Percentiles rank a stretch among this genome's conserved stretches.
Evolutionary conservation across 2,797 vertebrate species (phyloP).

Genomic region (Emydoidea blandingii): DNA sequence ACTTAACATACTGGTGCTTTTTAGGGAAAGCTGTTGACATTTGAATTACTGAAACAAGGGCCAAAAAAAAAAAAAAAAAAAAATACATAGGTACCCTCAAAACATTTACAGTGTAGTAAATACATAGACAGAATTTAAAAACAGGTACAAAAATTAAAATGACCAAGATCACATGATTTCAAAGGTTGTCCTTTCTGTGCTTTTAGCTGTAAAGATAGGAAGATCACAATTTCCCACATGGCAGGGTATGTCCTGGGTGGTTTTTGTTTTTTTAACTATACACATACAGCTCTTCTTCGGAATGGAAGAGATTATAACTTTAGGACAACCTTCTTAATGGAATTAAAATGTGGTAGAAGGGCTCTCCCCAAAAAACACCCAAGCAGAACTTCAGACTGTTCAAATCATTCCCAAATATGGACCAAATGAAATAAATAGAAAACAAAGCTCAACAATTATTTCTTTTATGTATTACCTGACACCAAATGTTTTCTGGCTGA

Average conservation of each 20-base stretch:
- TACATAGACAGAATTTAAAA: conserved; percentile 80
- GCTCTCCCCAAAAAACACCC: conserved; percentile 82
- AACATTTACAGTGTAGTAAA: conserved; percentile 85
- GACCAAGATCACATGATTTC: conserved; percentile 77
- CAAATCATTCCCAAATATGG: conserved; percentile 82
- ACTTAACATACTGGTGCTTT: conserved; percentile 84
- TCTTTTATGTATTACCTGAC: conserved; percentile 78
- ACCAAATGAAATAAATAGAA: conserved; percentile 84
- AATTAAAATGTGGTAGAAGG: conserved; percentile 77
- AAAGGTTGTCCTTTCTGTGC: conserved; percentile 85
- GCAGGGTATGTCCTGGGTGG: conserved; percentile 69
- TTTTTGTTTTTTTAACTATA: conserved; percentile 71
- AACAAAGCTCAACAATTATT: conserved; percentile 74
- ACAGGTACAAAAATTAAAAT: conserved; percentile 80
- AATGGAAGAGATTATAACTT: conserved; percentile 71
- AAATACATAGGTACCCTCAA: conserved; percentile 82
- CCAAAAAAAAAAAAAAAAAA: conserved; percentile 71
- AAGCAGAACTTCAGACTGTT: conserved; percentile 80
- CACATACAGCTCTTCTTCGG: conserved; percentile 75
- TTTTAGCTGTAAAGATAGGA: conserved; percentile 80
- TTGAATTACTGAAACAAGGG: conserved; percentile 82
- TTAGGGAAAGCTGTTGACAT: conserved; percentile 82
- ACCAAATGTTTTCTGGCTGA: conserved; percentile 81
- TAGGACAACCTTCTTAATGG: conserved; percentile 82
- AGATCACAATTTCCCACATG: conserved; percentile 63